Evolutionary conservation across 2,888 invertebrate species (phyloP), one percentile per base, ranked within the genome.

Genomic region (Tetramorium bicarinatum): DNA sequence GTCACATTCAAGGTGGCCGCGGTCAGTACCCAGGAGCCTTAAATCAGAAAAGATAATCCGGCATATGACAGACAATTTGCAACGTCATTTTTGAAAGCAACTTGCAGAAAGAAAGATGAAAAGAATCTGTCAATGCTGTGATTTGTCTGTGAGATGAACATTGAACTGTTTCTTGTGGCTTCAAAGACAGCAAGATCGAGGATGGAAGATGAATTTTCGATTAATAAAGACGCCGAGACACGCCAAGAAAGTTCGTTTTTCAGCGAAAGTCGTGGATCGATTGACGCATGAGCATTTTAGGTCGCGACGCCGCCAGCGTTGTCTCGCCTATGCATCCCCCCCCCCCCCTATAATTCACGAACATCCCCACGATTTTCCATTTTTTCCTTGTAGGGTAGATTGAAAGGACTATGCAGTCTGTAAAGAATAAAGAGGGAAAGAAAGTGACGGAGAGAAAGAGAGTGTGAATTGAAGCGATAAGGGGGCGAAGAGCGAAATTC

Each of bases 271-370:
- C 52, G 34, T 21, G 67, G 64, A 91, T 91, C 89, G 90, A 91
- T 90, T 77, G 81, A 89, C 86, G 86, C 85, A 86, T 69, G 83
- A 80, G 85, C 85, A 62, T 77, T 87, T 87, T 82, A 86, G 69
- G 84, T 66, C 67, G 49, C 54, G 56, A 79, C 71, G 21, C 47
- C 49, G 82, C 25, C 38, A 71, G 47, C 75, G 56, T n/a, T 38
- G 59, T 76, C 59, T 61, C 52, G 79, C 18, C 56, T 67, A 15
- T 4, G 15, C 44, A 29, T 34, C n/a, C n/a, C n/a, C n/a, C n/a
- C 44, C 56, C 38, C n/a, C 44, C 3, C 15, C 25, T 44, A 71
- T 79, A 71, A 79, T 59, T 79, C 71, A 71, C 71, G 44, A 56
- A 29, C 11, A 71, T 13, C 44, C 47, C 47, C 21, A 59, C 34